A percentile compares a stretch with the other conserved stretches of the same genome.
phyloP scores from a whole-genome alignment of 1,140 invertebrate genomes.

The Coelopa frigida region DNA sequence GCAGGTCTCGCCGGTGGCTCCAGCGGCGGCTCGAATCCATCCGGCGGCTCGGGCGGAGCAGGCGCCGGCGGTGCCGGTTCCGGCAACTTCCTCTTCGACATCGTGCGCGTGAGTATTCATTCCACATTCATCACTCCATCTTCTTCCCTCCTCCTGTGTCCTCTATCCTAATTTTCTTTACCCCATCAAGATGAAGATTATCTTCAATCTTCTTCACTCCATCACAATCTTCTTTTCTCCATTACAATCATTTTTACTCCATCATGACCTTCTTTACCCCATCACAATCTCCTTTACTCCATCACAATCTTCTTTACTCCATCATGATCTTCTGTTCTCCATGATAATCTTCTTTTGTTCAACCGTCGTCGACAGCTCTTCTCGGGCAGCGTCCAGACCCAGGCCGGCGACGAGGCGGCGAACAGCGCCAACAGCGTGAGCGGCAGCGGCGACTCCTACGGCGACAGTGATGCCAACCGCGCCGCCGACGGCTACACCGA shows the following conservation, averaged over 20 bases:
- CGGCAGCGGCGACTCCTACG: conserved; percentile 42
- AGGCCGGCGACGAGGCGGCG: conserved; percentile 52
- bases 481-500: conserved; percentile 59
- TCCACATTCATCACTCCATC: not conserved
- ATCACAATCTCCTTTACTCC: not conserved
- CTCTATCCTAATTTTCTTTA: no score
- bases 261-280: not conserved
- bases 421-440: conserved; percentile 49
- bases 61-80: conserved; percentile 59
- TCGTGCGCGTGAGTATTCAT: conserved; percentile 64
- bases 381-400: conserved; percentile 56
- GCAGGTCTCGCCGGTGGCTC: conserved; percentile 48
- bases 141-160: not conserved
- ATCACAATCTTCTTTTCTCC: not conserved
- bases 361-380: conserved; percentile 58
- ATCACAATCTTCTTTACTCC: no score
- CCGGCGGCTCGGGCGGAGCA: conserved; percentile 41
- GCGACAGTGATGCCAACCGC: conserved; percentile 36
- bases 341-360: not conserved
- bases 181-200: no score
- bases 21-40: conserved; percentile 27
- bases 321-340: not conserved
- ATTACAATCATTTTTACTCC: not conserved
- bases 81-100: conserved; percentile 80
- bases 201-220: no score